Evolutionary conservation across 2,888 invertebrate genomes (phyloP).

Genomic region (Brenthis daphne): DNA sequence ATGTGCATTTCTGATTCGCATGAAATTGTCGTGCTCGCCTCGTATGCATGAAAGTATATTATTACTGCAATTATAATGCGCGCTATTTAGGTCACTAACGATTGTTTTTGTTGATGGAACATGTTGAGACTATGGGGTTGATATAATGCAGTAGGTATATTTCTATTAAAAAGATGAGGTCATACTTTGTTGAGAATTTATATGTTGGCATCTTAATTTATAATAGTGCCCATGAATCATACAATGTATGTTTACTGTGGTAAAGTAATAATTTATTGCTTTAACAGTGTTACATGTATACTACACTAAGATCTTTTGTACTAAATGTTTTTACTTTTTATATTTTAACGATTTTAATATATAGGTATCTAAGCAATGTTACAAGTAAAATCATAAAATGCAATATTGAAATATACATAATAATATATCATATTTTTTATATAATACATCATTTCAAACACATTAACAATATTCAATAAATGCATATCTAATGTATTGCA

Average conservation of each 20-base stretch:
- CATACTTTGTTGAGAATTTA: slow-evolving; percentile 32
- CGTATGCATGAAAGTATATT: slow-evolving; percentile 68
- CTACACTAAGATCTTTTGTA: too few relatives aligned
- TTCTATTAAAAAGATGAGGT: slow-evolving; percentile 39
- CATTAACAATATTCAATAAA: too few relatives aligned
- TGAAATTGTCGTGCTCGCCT: slow-evolving; percentile 45
- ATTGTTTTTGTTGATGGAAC: slow-evolving; percentile 59
- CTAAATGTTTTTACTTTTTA: too few relatives aligned
- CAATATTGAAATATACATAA: too few relatives aligned
- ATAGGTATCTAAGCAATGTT: too few relatives aligned
- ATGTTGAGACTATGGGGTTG: slow-evolving; percentile 34
- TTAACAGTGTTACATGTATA: too few relatives aligned
- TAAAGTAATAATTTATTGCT: not conserved
- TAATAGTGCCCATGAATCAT: slow-evolving; percentile 29
- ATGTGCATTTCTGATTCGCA: slow-evolving; percentile 34
- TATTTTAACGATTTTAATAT: too few relatives aligned
- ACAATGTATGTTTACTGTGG: slow-evolving; percentile 3
- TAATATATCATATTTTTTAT: too few relatives aligned
- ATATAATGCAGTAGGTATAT: slow-evolving; percentile 26
- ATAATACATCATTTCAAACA: too few relatives aligned
- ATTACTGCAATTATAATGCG: slow-evolving; percentile 66
- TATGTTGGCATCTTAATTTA: slow-evolving; percentile 29
- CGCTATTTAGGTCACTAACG: slow-evolving; percentile 69
- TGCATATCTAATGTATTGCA: too few relatives aligned
- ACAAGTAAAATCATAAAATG: too few relatives aligned